Base-by-base conservation (phyloP, 2,113 vertebrate species). In the Dicaeum eximium region DNA sequence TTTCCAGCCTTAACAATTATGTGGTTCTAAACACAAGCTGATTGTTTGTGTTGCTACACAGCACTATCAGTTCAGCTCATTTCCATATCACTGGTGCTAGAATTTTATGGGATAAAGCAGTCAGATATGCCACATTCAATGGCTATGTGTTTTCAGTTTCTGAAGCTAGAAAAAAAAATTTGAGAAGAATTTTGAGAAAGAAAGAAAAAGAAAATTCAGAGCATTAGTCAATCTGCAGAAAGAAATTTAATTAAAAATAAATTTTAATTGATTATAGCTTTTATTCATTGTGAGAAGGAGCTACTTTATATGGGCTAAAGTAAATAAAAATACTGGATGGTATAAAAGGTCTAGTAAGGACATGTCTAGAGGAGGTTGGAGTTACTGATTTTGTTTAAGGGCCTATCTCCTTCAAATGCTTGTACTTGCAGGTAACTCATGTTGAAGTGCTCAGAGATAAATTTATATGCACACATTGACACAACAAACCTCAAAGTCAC, bases 11-110 rank as follows among this genome's bases (percentile, higher is more conserved):
- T 56, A 83, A 48, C 22, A 70, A 54, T 70, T 50, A 48, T 51
- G 2, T 24, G 5, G 24, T 54, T 21, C 28, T 14, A 53, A 33
- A 47, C 3, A 3, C 22, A 83, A 67, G 42, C 22, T 33, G 56
- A 73, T 33, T 10, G 18, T 65, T 80, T 58, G 30, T 44, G 33
- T 17, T 0, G 0, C 47, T 40, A 30, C 19, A 35, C 7, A 74
- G 37, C 25, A 20, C 9, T 38, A 23, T 25, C 66, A 40, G 27
- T 47, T 67, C 75, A n/a, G 28, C 31, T 87, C 13, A 51, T 56
- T 88, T 67, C 42, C 44, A 30, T 22, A 27, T 28, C 23, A 56
- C 57, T 16, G 9, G 13, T 13, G 47, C 10, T 67, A 48, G 15
- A 48, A 33, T 10, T 78, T 90, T 37, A 22, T n/a, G 53, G 25